Base-by-base conservation (phyloP, 2,797 vertebrate genomes). In the Somateria mollissima region DNA sequence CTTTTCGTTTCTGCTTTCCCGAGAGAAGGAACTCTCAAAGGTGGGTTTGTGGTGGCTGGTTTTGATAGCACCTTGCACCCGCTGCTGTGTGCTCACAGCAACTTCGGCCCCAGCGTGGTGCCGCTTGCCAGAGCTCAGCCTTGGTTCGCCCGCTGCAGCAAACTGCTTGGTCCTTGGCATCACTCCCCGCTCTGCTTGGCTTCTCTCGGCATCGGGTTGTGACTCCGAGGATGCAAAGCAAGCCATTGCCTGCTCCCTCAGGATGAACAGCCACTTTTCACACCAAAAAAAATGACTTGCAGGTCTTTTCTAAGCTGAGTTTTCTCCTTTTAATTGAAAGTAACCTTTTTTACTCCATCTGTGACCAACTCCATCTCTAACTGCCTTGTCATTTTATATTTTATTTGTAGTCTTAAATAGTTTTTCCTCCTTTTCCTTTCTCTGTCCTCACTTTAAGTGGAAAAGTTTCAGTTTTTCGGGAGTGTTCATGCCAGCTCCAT, bases 231-330 rank as follows among this genome's bases (percentile, higher is more conserved):
- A 49, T 25, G 69, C 65, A 61, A n/a, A 73, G 11, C 30, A 11
- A 76, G 30, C 4, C 2, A 0, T 3, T 18, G 34, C 20, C 54
- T 45, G 49, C 67, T 32, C n/a, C 27, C n/a, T 54, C 32, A 5
- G 1, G 13, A 13, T 14, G 21, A 60, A 4, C 1, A 2, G 36
- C 14, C 58, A 34, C 9, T 25, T 47, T 39, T 61, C 45, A 43
- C 79, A 61, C 16, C 49, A 64, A 58, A 27, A 53, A 30, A 90
- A 82, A 72, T 21, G 5, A 25, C 43, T 37, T 43, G 36, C 11
- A 17, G 54, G 34, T 28, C 36, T 75, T 58, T 60, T 41, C 2
- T 3, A 37, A 53, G 5, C 2, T 0, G 1, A 53, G 9, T 41
- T 71, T 78, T 43, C 25, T 43, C 17, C 39, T 80, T 74, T 64